A percentile compares a stretch with the other conserved stretches of the same genome.
phyloP scores from a whole-genome alignment of 1,140 invertebrate genomes.

The Calephelis nemesis region DNA sequence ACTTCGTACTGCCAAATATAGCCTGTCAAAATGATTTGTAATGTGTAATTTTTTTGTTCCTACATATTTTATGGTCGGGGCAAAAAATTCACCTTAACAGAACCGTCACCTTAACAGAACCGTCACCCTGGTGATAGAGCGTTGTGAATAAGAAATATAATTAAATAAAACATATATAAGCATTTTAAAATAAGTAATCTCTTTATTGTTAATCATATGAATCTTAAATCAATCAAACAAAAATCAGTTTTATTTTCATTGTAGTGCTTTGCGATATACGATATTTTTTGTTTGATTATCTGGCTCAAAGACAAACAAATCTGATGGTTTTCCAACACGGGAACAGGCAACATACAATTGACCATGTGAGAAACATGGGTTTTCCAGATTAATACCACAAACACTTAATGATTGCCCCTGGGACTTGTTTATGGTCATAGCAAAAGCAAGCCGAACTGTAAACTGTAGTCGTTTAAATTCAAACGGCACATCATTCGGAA shows the following conservation, averaged over 20 bases:
- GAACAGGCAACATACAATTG: constrained; percentile 8
- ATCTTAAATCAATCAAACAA: constrained; percentile 20
- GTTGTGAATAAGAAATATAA: constrained; percentile 32
- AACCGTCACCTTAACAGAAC: constrained; percentile 32
- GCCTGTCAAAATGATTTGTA: constrained; percentile 32
- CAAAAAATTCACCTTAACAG: constrained; percentile 29
- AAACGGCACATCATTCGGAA: constrained; percentile 5
- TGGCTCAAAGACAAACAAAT: not conserved
- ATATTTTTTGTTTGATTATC: constrained; percentile 15
- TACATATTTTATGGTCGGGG: constrained; percentile 26
- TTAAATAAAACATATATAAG: constrained; percentile 36
- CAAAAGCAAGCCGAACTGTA: constrained; percentile 10
- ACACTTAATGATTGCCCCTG: constrained; percentile 10
- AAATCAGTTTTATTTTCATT: constrained; percentile 25
- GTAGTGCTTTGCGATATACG: constrained; percentile 16
- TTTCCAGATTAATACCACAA: constrained; percentile 6
- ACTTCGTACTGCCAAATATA: too few species aligned
- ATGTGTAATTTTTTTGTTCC: constrained; percentile 29
- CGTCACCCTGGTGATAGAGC: constrained; percentile 30
- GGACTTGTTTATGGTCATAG: constrained; percentile 12
- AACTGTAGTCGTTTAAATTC: constrained; percentile 10
- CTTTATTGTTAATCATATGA: constrained; percentile 30
- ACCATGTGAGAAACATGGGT: constrained; percentile 10
- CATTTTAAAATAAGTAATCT: constrained; percentile 32
- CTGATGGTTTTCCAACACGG: constrained; percentile 6